Conservation (phyloP, 2,797 vertebrate species). For the Diplodus puntazzo region DNA sequence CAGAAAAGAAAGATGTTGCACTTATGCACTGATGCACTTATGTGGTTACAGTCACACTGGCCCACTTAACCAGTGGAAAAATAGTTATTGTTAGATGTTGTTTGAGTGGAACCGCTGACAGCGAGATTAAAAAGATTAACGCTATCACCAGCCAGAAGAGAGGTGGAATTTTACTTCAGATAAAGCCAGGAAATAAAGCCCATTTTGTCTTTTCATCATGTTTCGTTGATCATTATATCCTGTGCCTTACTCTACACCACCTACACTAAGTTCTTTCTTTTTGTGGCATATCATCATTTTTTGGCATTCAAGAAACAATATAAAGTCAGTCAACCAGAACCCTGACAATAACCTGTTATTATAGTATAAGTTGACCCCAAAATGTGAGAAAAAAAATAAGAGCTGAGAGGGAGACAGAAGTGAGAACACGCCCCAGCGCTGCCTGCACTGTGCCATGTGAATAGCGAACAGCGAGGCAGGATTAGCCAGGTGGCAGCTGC, state of each 20-base stretch:
- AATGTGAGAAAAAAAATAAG: background rate
- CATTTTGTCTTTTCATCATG: background rate
- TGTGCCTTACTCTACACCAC: no score
- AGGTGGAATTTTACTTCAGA: background rate
- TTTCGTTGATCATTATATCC: background rate
- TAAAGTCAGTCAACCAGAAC: background rate
- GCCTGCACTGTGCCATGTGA: constrained; percentile 45
- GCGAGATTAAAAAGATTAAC: constrained; percentile 16
- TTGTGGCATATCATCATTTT: background rate
- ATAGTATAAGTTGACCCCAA: background rate
- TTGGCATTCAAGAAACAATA: background rate
- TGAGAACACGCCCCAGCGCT: constrained; percentile 17
- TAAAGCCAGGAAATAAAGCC: background rate
- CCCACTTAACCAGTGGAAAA: constrained; percentile 53
- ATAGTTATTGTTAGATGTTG: constrained; percentile 47
- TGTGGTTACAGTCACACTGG: constrained; percentile 17
- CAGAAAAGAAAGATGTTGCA: constrained; percentile 36
- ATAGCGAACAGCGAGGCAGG: constrained; percentile 41
- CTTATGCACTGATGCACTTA: no score
- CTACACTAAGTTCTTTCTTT: background rate
- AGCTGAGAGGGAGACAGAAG: constrained; percentile 1
- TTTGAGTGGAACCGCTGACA: constrained; percentile 30
- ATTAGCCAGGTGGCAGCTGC: constrained; percentile 72
- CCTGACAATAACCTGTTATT: background rate
- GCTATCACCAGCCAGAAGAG: background rate